A percentile compares a stretch with the other conserved stretches of the same genome.
These are phyloP conservation scores for Xestia ashworthii DNA, from an alignment of 2,888 invertebrate genomes.

Conservation along the genomic window DNA sequence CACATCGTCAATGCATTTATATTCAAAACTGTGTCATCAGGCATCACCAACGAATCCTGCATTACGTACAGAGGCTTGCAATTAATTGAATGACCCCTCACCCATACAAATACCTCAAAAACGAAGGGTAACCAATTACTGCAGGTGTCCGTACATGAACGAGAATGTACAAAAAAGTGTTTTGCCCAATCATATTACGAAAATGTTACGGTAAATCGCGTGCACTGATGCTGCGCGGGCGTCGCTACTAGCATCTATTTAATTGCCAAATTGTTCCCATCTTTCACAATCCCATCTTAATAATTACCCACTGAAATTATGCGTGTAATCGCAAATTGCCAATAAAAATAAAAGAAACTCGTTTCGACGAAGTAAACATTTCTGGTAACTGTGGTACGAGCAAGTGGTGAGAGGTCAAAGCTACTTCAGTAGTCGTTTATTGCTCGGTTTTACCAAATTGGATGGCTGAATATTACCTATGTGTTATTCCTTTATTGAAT, in stretches of 20 bases:
- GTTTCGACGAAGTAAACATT: constrained; percentile 60
- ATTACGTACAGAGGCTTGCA: background rate
- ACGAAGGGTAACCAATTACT: constrained; percentile 24
- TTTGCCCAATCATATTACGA: constrained; percentile 29
- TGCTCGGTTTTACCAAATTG: constrained; percentile 68
- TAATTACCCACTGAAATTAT: constrained; percentile 66
- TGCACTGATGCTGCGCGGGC: constrained; percentile 47
- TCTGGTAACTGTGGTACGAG: constrained; percentile 56
- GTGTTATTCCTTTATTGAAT: constrained; percentile 48
- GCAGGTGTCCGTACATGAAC: constrained; percentile 32
- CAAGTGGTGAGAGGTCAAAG: constrained; percentile 69
- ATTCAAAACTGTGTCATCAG: background rate
- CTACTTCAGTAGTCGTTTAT: constrained; percentile 75
- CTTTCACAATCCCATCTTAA: constrained; percentile 63
- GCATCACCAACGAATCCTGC: background rate
- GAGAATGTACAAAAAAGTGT: constrained; percentile 33
- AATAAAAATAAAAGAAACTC: constrained; percentile 73
- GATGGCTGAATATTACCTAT: constrained; percentile 54
- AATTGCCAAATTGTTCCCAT: constrained; percentile 64
- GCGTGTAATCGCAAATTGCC: constrained; percentile 76
- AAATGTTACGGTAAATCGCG: constrained; percentile 62
- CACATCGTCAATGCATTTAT: background rate
- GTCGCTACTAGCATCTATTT: constrained; percentile 58
- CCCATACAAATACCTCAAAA: constrained; percentile 11
- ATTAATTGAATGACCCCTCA: constrained; percentile 14